Conservation (phyloP, 2,797 vertebrate genomes). For the Pteronotus mesoamericanus region DNA sequence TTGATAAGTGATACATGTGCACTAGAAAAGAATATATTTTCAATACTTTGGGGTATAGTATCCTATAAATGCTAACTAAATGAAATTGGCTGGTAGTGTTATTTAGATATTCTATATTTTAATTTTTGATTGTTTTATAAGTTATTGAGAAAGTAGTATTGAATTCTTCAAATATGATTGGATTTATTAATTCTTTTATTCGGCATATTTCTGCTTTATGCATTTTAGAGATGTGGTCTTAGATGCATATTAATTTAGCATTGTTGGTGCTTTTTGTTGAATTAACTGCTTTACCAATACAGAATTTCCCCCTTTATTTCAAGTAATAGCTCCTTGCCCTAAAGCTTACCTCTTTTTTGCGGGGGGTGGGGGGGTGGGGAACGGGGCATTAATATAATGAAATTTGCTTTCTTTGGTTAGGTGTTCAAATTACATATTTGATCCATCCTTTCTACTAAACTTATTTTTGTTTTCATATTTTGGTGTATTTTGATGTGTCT, state of each 20-base stretch:
- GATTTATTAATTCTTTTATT: background rate
- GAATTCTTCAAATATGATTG: background rate
- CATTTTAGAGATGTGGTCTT: background rate
- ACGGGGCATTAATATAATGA: background rate
- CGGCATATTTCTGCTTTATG: background rate
- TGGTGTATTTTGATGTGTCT: background rate
- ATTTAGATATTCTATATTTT: background rate
- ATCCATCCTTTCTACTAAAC: background rate
- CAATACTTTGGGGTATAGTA: background rate
- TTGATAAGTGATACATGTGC: background rate
- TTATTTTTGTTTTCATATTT: background rate
- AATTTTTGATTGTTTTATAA: background rate
- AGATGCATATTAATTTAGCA: background rate
- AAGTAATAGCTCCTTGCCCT: background rate
- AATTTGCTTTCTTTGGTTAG: background rate
- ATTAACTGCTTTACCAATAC: background rate
- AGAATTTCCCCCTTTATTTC: background rate
- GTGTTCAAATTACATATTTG: background rate
- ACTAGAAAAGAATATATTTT: background rate
- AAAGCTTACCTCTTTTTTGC: background rate
- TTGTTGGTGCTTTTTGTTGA: background rate
- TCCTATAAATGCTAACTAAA: background rate
- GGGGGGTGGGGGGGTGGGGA: too few relatives aligned
- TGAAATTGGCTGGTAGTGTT: background rate
- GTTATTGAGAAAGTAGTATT: background rate